Evolutionary conservation across 1,140 invertebrate species (phyloP).

Genomic region (Teleopsis dalmanni): DNA sequence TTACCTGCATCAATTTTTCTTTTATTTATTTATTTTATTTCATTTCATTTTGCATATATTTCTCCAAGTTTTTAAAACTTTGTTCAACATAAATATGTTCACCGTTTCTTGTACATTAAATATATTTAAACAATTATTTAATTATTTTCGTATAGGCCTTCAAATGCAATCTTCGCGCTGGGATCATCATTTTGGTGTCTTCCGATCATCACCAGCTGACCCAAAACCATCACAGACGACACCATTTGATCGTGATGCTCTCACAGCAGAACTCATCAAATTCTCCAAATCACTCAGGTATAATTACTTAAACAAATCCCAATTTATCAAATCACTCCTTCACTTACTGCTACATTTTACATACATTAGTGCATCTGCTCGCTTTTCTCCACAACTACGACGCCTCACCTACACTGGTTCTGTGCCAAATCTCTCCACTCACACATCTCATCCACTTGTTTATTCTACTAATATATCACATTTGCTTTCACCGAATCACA

Average conservation of each 20-base stretch:
- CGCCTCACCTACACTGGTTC: slow-evolving; percentile 42
- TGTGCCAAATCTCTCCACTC: slow-evolving; percentile 41
- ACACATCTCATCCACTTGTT: slow-evolving; percentile 11
- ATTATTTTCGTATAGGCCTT: slow-evolving; percentile 19
- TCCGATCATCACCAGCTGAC: slow-evolving; percentile 49
- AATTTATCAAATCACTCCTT: background rate
- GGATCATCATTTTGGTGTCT: slow-evolving; percentile 58
- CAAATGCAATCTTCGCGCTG: slow-evolving; percentile 50
- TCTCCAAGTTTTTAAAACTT: too few relatives aligned
- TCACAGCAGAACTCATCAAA: slow-evolving; percentile 63
- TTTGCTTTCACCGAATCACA: slow-evolving; percentile 31
- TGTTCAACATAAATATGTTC: too few relatives aligned
- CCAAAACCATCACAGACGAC: slow-evolving; percentile 42
- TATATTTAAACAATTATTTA: too few relatives aligned
- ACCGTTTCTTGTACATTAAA: too few relatives aligned
- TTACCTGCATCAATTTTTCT: too few relatives aligned
- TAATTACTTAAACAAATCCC: background rate
- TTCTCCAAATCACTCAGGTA: slow-evolving; percentile 58
- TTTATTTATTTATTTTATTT: too few relatives aligned
- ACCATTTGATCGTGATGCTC: slow-evolving; percentile 49
- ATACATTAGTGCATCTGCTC: slow-evolving; percentile 30
- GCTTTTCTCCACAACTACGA: slow-evolving; percentile 34
- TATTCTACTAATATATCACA: slow-evolving; percentile 28
- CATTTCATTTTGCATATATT: too few relatives aligned
- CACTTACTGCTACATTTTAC: background rate